Percentiles rank a stretch among this genome's conserved stretches.
Conservation (phyloP, 2,888 invertebrate species). For the Sesamia inferens region DNA sequence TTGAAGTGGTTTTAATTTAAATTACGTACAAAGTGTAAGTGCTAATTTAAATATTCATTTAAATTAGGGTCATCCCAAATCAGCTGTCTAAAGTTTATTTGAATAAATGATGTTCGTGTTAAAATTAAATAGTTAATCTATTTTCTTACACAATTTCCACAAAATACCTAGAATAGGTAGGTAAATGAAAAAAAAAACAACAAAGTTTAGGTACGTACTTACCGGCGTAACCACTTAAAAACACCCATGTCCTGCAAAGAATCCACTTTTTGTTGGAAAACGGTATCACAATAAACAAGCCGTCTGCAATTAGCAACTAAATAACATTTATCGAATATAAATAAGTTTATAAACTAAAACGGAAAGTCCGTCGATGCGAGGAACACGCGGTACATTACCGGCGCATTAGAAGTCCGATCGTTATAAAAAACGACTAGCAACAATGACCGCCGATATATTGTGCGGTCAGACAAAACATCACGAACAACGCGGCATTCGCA, state of each 20-base stretch:
- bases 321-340: constrained; percentile 60
- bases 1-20: neutral
- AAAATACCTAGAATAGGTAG: neutral
- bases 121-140: neutral
- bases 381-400: constrained; percentile 86
- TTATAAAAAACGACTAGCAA: constrained; percentile 86
- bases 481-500: constrained; percentile 87
- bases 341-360: constrained; percentile 73
- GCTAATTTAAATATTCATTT: neutral
- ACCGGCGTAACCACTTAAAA: constrained; percentile 89
- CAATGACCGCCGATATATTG: constrained; percentile 88
- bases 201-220: constrained; percentile 70
- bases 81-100: neutral
- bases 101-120: neutral
- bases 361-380: constrained; percentile 73
- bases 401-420: constrained; percentile 80
- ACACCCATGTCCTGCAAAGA: constrained; percentile 85
- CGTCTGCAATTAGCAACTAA: constrained; percentile 60
- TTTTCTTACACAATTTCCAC: neutral
- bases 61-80: constrained; percentile 1
- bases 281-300: constrained; percentile 58
- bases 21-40: neutral
- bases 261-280: constrained; percentile 78
- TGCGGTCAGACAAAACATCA: constrained; percentile 89
- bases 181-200: constrained; percentile 12